phyloP scores from a whole-genome alignment of 2,113 vertebrate species.

The Danionella cerebrum region DNA sequence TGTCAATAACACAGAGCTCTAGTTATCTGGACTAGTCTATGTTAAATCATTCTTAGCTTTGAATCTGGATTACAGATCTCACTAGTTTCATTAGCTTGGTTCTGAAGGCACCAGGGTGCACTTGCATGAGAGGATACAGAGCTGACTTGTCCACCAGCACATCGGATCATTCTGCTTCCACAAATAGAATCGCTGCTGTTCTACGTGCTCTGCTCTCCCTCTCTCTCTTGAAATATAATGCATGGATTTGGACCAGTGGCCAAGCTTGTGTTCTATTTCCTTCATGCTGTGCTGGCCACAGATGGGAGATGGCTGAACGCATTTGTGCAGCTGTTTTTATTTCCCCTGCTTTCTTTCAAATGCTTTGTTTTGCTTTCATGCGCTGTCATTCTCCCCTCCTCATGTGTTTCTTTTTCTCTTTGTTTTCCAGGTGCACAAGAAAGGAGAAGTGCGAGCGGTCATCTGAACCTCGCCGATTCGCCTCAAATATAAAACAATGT shows the following conservation, averaged over 20 bases:
- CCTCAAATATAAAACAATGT: constrained; percentile 91
- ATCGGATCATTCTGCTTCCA: constrained; percentile 49
- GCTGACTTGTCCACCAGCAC: constrained; percentile 37
- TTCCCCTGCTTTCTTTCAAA: background rate
- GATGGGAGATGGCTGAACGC: constrained; percentile 6
- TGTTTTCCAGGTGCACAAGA: constrained; percentile 79
- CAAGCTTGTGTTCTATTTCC: constrained; percentile 10
- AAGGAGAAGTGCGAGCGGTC: constrained; percentile 92
- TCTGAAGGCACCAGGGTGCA: too few relatives aligned
- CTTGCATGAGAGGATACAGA: constrained; percentile 53
- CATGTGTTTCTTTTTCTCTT: background rate
- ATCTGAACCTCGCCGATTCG: constrained; percentile 84
- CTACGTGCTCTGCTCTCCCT: constrained; percentile 34
- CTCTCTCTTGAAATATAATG: background rate
- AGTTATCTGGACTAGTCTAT: too few relatives aligned
- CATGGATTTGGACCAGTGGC: constrained; percentile 4
- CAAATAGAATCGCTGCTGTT: constrained; percentile 63
- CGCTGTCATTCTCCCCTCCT: background rate
- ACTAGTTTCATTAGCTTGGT: too few relatives aligned
- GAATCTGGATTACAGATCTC: too few relatives aligned
- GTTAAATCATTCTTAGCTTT: too few relatives aligned
- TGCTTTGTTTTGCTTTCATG: background rate
- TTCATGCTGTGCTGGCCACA: constrained; percentile 5
- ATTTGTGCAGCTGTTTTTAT: background rate
- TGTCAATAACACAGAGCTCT: too few relatives aligned